These are phyloP conservation scores for Pammene fasciana DNA, from an alignment of 2,888 invertebrate genomes.

Conservation along the genomic window DNA sequence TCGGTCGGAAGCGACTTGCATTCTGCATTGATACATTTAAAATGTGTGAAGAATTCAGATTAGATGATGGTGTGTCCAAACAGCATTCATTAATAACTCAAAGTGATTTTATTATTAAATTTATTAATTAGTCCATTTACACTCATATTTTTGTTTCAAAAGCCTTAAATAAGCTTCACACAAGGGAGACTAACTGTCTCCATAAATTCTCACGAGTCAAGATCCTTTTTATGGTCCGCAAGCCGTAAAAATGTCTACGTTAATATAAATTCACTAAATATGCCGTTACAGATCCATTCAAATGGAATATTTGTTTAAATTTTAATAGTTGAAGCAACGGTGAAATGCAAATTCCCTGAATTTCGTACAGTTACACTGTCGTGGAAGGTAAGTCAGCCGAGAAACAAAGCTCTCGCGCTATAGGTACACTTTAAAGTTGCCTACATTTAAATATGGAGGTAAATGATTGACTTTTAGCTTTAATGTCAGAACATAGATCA, in stretches of 20 bases:
- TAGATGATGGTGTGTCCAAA: too few species aligned
- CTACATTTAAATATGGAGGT: too few species aligned
- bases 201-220: slow-evolving; percentile 19
- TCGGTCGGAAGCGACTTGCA: too few species aligned
- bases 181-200: not conserved
- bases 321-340: slow-evolving; percentile 26
- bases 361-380: slow-evolving; percentile 25
- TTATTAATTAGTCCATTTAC: not conserved
- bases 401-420: too few species aligned
- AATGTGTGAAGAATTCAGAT: too few species aligned
- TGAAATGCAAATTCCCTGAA: slow-evolving; percentile 28
- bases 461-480: too few species aligned
- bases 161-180: not conserved
- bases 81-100: too few species aligned
- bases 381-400: not conserved
- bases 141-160: not conserved
- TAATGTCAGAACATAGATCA: too few species aligned
- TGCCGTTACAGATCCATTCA: slow-evolving; percentile 32
- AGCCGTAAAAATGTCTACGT: slow-evolving; percentile 32
- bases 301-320: slow-evolving; percentile 21
- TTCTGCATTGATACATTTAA: too few species aligned
- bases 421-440: too few species aligned
- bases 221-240: slow-evolving; percentile 31
- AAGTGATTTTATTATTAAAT: too few species aligned
- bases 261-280: slow-evolving; percentile 32